These are phyloP conservation scores for Saccopteryx bilineata DNA, from an alignment of 2,113 vertebrate genomes.

Conservation along the genomic window DNA sequence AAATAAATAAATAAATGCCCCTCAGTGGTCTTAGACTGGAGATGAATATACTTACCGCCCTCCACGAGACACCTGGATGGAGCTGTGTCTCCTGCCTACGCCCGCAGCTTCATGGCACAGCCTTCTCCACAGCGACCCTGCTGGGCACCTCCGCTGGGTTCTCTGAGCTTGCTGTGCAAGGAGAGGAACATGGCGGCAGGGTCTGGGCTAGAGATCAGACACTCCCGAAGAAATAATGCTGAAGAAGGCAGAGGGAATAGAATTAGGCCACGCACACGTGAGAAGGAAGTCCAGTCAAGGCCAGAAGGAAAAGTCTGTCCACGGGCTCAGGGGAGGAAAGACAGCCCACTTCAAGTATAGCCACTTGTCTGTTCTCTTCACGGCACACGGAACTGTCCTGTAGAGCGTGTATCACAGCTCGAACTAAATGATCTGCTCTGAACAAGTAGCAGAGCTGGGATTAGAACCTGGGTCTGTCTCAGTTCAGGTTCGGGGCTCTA, in stretches of 20 bases:
- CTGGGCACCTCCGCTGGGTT: not conserved
- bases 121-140: not conserved
- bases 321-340: too few relatives aligned
- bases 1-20: not conserved
- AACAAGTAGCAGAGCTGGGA: not conserved
- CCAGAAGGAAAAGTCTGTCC: not conserved
- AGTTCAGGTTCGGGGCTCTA: not conserved
- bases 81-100: not conserved
- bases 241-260: not conserved
- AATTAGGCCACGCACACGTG: not conserved
- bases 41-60: not conserved
- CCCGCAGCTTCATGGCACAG: not conserved
- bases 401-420: not conserved
- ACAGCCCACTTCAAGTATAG: not conserved
- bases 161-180: not conserved
- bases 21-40: not conserved
- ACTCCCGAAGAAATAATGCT: not conserved
- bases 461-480: not conserved
- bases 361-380: not conserved
- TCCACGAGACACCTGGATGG: accelerated
- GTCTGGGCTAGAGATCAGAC: not conserved
- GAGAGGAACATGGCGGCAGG: not conserved
- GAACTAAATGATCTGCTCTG: not conserved
- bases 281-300: not conserved
- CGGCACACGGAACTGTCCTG: not conserved